A percentile compares a stretch with the other conserved stretches of the same genome.
These are phyloP conservation scores for Pygmarrhopalites habei DNA, from an alignment of 1,140 invertebrate species.

Conservation along the genomic window DNA sequence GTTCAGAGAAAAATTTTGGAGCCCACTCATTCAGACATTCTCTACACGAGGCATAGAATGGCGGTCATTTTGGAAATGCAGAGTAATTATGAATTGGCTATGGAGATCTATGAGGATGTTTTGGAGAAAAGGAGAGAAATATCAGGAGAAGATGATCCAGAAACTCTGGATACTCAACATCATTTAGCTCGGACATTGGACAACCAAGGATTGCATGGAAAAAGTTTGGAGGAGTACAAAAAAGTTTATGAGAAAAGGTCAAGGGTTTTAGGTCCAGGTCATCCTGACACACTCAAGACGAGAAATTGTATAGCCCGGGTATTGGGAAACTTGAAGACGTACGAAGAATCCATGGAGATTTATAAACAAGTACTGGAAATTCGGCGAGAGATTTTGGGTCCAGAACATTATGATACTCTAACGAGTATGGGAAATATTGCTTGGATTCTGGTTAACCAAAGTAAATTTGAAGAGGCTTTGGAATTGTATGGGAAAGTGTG, in stretches of 20 bases:
- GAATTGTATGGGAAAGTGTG: not conserved
- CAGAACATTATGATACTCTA: not conserved
- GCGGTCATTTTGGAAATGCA: not conserved
- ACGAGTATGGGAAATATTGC: not conserved
- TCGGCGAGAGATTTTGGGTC: not conserved
- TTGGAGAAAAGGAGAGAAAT: not conserved
- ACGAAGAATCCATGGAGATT: not conserved
- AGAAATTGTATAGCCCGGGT: not conserved
- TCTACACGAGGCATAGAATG: not conserved
- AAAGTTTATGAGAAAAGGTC: not conserved
- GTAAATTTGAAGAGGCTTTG: not conserved
- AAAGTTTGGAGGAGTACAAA: not conserved
- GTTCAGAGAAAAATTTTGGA: not conserved
- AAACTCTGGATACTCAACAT: not conserved
- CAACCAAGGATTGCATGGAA: not conserved
- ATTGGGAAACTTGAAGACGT: not conserved
- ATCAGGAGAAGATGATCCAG: not conserved
- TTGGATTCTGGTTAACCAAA: not conserved
- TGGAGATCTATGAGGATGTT: not conserved
- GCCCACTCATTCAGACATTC: not conserved
- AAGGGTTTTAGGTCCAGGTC: not conserved
- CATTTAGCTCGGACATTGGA: not conserved
- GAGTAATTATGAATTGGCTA: not conserved
- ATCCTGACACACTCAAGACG: not conserved
- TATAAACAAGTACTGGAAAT: not conserved